Base-by-base conservation (phyloP, 2,113 vertebrate species). In the Blennius ocellaris region DNA sequence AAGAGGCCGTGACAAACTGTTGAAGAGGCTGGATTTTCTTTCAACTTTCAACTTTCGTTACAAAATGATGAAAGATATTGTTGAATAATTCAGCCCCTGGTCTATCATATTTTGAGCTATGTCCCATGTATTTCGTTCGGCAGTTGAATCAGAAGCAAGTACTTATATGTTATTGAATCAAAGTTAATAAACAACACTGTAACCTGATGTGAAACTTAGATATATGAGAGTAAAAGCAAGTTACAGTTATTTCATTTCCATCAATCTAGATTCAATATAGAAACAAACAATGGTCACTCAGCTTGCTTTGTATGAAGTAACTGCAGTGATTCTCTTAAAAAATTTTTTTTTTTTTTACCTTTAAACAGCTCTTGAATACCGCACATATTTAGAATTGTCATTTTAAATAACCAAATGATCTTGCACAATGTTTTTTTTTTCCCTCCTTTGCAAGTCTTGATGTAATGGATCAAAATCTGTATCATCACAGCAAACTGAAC, bases 121-220 rank as follows among this genome's bases (percentile, higher is more conserved):
- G 21, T 37, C 73, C 9, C 37, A 76, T 39, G 38, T 58, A 11
- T 86, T 75, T 63, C 7, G 62, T 70, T 45, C 66, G 66, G 69
- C 6, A 7, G 17, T 15, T 58, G 39, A 68, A 45, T 14, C 8
- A 38, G 3, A 57, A 41, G 45, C 55, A 66, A 66, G 55, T 41
- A 40, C 15, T 74, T 36, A 17, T 49, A 17, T 49, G 65, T 69
- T 49, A 48, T 58, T 52, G 1, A 47, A 3, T 57, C 54, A 45
- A 16, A 45, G 39, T 7, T 1, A 63, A 12, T 62, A 30, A 50
- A 38, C 11, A 15, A 6, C 39, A 8, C 21, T 5, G 43, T 30
- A 53, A 8, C 8, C n/a, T 12, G 1, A 5, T 44, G 43, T 49
- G 37, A 72, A 14, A 59, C 37, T 40, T 69, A 11, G 10, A 17